phyloP scores from a whole-genome alignment of 2,113 vertebrate species.

The Erythrolamprus reginae region DNA sequence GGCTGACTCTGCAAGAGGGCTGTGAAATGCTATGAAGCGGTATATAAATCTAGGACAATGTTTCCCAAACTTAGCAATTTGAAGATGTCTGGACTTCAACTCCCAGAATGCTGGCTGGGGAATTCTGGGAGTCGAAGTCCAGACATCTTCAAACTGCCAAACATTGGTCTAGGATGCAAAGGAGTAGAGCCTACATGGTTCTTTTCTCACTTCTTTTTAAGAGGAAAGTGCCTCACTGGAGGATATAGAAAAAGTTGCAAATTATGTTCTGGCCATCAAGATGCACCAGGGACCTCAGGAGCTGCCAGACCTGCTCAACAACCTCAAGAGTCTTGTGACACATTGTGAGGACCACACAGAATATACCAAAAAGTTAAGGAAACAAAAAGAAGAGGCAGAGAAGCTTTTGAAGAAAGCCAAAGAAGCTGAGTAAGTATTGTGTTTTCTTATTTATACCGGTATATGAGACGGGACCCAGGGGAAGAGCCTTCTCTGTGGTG shows the following conservation, averaged over 20 bases:
- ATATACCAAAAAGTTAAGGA: slow-evolving; percentile 53
- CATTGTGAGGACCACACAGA: slow-evolving; percentile 55
- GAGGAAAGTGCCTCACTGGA: slow-evolving; percentile 73
- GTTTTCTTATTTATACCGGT: not conserved
- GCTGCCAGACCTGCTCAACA: slow-evolving; percentile 64
- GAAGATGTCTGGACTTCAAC: too few relatives aligned
- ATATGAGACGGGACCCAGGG: too few relatives aligned
- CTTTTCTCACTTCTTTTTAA: slow-evolving; percentile 53
- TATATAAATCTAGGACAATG: not conserved
- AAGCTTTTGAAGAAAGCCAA: slow-evolving; percentile 64
- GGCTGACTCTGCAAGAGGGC: not conserved
- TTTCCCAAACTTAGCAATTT: too few relatives aligned
- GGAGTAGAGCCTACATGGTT: not conserved
- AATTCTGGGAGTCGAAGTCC: too few relatives aligned
- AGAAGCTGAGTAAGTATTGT: slow-evolving; percentile 66
- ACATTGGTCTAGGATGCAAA: not conserved
- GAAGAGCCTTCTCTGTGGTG: too few relatives aligned
- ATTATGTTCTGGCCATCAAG: slow-evolving; percentile 70
- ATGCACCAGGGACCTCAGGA: slow-evolving; percentile 66
- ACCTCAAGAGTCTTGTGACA: slow-evolving; percentile 60
- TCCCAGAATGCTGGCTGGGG: too few relatives aligned
- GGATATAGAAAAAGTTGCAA: slow-evolving; percentile 80
- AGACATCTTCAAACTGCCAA: too few relatives aligned
- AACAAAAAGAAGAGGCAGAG: slow-evolving; percentile 43
- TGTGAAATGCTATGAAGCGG: not conserved